Conservation (phyloP, 2,797 vertebrate species). For the Sternotherus odoratus region DNA sequence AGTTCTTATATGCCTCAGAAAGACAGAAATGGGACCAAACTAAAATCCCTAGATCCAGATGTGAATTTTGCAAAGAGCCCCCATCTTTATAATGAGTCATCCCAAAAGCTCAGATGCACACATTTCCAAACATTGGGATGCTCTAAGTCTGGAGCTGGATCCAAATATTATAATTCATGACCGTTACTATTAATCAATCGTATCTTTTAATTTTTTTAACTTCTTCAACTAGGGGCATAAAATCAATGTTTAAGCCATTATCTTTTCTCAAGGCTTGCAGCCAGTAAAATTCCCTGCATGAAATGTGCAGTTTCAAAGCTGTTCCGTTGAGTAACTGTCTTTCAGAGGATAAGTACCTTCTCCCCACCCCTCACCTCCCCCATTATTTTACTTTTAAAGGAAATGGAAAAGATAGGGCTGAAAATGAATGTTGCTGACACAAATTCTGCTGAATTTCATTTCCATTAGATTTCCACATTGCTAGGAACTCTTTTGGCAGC, state of each 20-base stretch:
- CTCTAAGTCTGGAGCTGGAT: slow-evolving; percentile 25
- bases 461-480: slow-evolving; percentile 77
- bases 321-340: slow-evolving; percentile 46
- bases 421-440: slow-evolving; percentile 58
- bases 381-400: slow-evolving; percentile 38
- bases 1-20: slow-evolving; percentile 43
- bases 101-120: background rate
- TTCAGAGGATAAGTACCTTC: background rate
- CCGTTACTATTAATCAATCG: slow-evolving; percentile 41
- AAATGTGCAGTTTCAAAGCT: slow-evolving; percentile 43
- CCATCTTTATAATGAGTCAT: slow-evolving; percentile 39
- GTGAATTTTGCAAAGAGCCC: slow-evolving; percentile 67
- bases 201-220: slow-evolving; percentile 63
- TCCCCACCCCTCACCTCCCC: slow-evolving; percentile 1
- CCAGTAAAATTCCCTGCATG: background rate
- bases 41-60: slow-evolving; percentile 63
- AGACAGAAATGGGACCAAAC: slow-evolving; percentile 44
- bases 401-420: slow-evolving; percentile 63
- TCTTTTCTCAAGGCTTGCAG: slow-evolving; percentile 59
- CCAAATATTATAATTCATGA: slow-evolving; percentile 29
- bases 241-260: slow-evolving; percentile 57
- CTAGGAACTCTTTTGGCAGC: slow-evolving; percentile 78
- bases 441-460: slow-evolving; percentile 75
- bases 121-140: slow-evolving; percentile 46
- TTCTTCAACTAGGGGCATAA: slow-evolving; percentile 27